Conservation (phyloP, 2,113 vertebrate genomes). For the Agapornis roseicollis region DNA sequence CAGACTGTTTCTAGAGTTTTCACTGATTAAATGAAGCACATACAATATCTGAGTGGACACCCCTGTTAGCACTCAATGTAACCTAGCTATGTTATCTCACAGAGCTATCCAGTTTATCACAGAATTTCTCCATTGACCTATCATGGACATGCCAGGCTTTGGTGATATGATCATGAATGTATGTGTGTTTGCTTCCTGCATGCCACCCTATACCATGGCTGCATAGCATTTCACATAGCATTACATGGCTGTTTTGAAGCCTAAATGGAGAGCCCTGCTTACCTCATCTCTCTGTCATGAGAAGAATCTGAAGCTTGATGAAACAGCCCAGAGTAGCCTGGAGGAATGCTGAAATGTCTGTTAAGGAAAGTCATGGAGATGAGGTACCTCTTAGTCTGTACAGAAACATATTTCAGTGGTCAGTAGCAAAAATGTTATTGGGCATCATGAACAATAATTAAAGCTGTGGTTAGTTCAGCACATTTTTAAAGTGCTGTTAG, state of each 20-base stretch:
- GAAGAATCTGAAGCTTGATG: slow-evolving; percentile 63
- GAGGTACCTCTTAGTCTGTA: not conserved
- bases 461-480: not conserved
- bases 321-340: slow-evolving; percentile 20
- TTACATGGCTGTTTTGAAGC: slow-evolving; percentile 59
- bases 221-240: slow-evolving; percentile 56
- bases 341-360: slow-evolving; percentile 60
- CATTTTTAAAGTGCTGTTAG: not conserved
- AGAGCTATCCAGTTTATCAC: not conserved
- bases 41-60: not conserved
- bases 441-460: not conserved
- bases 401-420: not conserved
- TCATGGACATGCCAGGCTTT: slow-evolving; percentile 62
- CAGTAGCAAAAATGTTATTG: not conserved
- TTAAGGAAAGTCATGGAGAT: slow-evolving; percentile 51
- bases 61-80: not conserved
- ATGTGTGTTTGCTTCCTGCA: slow-evolving; percentile 66
- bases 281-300: slow-evolving; percentile 78
- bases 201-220: slow-evolving; percentile 52
- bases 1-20: not conserved
- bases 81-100: not conserved
- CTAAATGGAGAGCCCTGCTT: slow-evolving; percentile 63
- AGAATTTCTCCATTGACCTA: slow-evolving; percentile 38
- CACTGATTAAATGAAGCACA: not conserved
- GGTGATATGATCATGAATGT: slow-evolving; percentile 69